phyloP scores from a whole-genome alignment of 2,113 vertebrate genomes.

The Salvelinus sp. region DNA sequence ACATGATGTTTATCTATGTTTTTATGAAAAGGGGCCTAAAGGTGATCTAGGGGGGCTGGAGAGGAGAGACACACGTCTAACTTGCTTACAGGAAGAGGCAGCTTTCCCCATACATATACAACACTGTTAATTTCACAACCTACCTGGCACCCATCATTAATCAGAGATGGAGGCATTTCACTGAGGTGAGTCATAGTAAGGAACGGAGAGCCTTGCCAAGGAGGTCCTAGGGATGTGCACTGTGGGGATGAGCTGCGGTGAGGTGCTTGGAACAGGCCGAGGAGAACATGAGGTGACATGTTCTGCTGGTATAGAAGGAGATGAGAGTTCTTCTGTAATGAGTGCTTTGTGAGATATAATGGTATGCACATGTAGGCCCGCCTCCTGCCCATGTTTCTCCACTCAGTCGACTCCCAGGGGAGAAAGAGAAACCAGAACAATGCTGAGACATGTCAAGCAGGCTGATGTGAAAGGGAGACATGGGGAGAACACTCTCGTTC shows the following conservation, averaged over 20 bases:
- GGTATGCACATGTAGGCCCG: conserved; percentile 55
- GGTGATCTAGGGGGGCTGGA: too few relatives aligned
- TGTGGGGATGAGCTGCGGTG: conserved; percentile 34
- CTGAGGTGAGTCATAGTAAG: conserved; percentile 68
- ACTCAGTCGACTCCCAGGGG: conserved; percentile 45
- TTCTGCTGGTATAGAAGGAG: conserved; percentile 63
- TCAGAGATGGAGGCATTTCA: conserved; percentile 66
- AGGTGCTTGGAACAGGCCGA: conserved; percentile 38
- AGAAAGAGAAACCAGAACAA: conserved; percentile 52
- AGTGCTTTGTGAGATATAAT: conserved; percentile 70
- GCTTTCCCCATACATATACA: conserved; percentile 41
- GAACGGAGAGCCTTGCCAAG: conserved; percentile 49
- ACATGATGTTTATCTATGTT: too few relatives aligned
- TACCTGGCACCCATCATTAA: conserved; percentile 55
- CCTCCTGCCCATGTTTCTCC: conserved; percentile 51
- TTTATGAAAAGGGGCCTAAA: too few relatives aligned
- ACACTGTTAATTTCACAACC: conserved; percentile 59
- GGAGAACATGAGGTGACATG: conserved; percentile 72
- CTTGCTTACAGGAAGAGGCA: conserved; percentile 40
- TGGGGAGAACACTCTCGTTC: not conserved
- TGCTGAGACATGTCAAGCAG: conserved; percentile 55
- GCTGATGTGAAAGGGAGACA: conserved; percentile 3
- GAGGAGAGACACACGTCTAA: not conserved
- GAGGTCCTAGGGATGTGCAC: conserved; percentile 41
- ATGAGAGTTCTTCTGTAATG: conserved; percentile 69